Evolutionary conservation across 30 jellyfish, hydroid and myxozoan genomes (phyloP).

Genomic region (Morbakka virulenta): DNA sequence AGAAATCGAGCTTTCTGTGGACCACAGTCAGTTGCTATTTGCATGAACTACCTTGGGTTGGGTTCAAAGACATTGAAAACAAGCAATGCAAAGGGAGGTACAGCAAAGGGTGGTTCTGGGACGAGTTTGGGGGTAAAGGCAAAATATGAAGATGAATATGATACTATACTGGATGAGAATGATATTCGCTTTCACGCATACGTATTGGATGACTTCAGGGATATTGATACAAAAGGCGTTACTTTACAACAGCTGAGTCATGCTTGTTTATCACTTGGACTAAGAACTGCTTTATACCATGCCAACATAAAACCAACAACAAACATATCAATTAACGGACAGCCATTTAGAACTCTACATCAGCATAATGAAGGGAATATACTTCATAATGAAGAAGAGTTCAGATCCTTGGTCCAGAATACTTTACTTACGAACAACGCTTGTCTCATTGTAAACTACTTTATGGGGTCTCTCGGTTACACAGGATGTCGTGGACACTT

Average conservation of each 20-base stretch:
- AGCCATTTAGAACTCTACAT: no score
- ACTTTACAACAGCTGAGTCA: not conserved
- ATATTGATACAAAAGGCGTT: not conserved
- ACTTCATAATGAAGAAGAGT: not conserved
- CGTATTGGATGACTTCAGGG: no score
- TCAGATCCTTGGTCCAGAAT: not conserved
- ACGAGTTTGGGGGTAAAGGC: no score
- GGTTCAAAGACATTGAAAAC: no score
- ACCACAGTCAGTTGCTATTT: no score
- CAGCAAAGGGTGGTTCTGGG: no score
- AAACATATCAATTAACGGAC: not conserved
- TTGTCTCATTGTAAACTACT: slow-evolving; percentile 34
- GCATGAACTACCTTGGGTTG: no score
- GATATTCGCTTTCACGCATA: no score
- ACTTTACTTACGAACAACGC: not conserved
- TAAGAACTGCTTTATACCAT: not conserved
- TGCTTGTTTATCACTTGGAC: not conserved
- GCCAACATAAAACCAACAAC: not conserved
- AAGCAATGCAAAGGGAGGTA: no score
- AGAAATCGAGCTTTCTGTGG: no score
- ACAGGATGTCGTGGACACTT: slow-evolving; percentile 37
- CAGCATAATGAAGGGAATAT: not conserved
- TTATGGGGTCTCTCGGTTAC: slow-evolving; percentile 59
- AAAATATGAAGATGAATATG: no score
- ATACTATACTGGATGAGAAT: no score